Base-by-base conservation (phyloP, 2,888 invertebrate genomes). In the Drosophila melanosoma region DNA sequence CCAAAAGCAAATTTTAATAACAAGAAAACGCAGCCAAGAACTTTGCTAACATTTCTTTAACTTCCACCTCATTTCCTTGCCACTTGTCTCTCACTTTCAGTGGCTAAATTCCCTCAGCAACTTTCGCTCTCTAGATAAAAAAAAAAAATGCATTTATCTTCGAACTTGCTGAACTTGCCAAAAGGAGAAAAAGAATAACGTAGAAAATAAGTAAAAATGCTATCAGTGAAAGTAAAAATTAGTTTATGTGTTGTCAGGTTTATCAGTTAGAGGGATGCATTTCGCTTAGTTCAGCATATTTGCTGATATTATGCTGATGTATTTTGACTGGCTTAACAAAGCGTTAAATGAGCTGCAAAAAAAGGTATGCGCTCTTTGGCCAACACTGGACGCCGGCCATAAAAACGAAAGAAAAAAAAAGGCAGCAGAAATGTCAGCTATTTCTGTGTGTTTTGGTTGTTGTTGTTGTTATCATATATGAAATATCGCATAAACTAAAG, bases 401-500 rank as follows among this genome's bases (percentile, higher is more conserved):
- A 67, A 54, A 74, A 57, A 33, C 15, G 35, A 38, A 48, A 54
- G 36, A 35, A 33, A 61, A 35, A 33, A 61, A 69, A 56, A 2
- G 29, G n/a, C 26, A 45, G 64, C 60, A 60, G 38, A 89, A 84
- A 76, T 82, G 89, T 66, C 82, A 84, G 74, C 73, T 70, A 79
- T 62, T 80, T 65, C 11, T 42, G 29, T 42, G 29, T 15, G 17
- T 40, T 40, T 8, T 38, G 4, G 4, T 38, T 54, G 38, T 42
- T 52, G 38, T 42, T 52, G 40, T 53, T 63, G 54, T 32, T 89
- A 89, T 85, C 85, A 87, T 66, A 85, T 76, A 82, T 87, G 88
- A 87, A 85, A 85, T 89, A 90, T 85, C 88, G 69, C 90, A 82
- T 89, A 85, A 85, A 85, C 88, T 87, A 85, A 87, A 69, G 87